Conservation (phyloP, 2,797 vertebrate species). For the Mionectes olivaceus region DNA sequence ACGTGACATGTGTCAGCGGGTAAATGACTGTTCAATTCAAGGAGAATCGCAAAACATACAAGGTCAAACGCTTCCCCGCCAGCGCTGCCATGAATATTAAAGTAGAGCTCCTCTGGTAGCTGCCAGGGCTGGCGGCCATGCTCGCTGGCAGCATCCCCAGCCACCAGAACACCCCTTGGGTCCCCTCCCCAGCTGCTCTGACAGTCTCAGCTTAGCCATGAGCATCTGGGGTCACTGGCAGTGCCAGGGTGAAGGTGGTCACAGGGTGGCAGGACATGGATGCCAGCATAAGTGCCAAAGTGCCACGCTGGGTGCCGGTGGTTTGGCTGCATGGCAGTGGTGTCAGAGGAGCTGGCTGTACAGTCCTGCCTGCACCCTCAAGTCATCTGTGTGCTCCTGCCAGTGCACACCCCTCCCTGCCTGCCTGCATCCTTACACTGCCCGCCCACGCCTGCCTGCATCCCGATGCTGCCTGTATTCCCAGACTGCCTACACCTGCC, state of each 20-base stretch:
- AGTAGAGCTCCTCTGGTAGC: neutral
- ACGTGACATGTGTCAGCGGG: slow-evolving; percentile 75
- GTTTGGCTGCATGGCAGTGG: neutral
- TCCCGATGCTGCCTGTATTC: neutral
- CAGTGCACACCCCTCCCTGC: neutral
- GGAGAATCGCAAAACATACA: slow-evolving; percentile 73
- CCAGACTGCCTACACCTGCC: neutral
- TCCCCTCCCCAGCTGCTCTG: neutral
- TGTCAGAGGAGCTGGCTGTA: neutral
- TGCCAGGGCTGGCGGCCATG: neutral
- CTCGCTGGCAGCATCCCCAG: accelerated
- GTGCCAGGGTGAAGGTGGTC: neutral
- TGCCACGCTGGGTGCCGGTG: accelerated
- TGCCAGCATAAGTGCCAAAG: neutral
- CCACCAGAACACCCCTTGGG: neutral
- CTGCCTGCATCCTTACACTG: neutral
- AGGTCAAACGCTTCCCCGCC: slow-evolving; percentile 76
- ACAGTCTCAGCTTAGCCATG: accelerated
- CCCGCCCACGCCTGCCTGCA: neutral
- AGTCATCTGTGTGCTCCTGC: neutral
- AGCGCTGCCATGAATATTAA: slow-evolving; percentile 76
- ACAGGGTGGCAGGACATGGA: accelerated
- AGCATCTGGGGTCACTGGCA: neutral
- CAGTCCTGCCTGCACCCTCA: neutral
- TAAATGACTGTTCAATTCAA: slow-evolving; percentile 77